A percentile compares a stretch with the other conserved stretches of the same genome.
Evolutionary conservation across 2,797 vertebrate genomes (phyloP).

Genomic region (Masticophis lateralis): DNA sequence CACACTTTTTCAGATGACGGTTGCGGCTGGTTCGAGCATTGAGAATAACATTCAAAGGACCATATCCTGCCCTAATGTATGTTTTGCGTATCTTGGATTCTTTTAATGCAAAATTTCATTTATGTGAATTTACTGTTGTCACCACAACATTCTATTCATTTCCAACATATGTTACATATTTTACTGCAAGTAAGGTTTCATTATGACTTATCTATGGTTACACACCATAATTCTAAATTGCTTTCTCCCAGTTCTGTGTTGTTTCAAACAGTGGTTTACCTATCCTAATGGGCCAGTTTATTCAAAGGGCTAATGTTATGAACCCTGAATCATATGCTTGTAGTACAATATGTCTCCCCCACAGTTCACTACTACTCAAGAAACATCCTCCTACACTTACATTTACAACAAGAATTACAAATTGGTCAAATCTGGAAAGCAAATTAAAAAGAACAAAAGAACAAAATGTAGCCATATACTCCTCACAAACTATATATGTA

Average conservation of each 20-base stretch:
- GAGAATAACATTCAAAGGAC: constrained; percentile 75
- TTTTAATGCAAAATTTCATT: constrained; percentile 52
- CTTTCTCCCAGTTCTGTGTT: constrained; percentile 33
- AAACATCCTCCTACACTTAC: neutral
- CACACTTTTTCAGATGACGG: constrained; percentile 72
- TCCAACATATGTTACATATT: constrained; percentile 42
- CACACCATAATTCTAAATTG: constrained; percentile 23
- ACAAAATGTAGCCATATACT: neutral
- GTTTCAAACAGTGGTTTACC: constrained; percentile 38
- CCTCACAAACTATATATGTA: neutral
- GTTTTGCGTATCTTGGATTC: constrained; percentile 65
- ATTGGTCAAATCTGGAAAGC: neutral
- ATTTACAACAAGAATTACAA: neutral
- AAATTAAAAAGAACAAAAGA: neutral
- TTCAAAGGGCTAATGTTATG: constrained; percentile 18
- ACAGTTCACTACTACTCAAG: neutral
- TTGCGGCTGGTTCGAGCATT: constrained; percentile 72
- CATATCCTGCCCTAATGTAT: constrained; percentile 74
- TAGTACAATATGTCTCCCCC: constrained; percentile 55
- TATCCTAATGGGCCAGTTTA: constrained; percentile 33
- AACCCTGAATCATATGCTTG: constrained; percentile 50
- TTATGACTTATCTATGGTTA: constrained; percentile 12
- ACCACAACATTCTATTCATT: constrained; percentile 31
- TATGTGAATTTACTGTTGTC: constrained; percentile 52
- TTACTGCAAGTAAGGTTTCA: constrained; percentile 62